phyloP scores from a whole-genome alignment of 2,113 vertebrate genomes.

The Todiramphus chloris region DNA sequence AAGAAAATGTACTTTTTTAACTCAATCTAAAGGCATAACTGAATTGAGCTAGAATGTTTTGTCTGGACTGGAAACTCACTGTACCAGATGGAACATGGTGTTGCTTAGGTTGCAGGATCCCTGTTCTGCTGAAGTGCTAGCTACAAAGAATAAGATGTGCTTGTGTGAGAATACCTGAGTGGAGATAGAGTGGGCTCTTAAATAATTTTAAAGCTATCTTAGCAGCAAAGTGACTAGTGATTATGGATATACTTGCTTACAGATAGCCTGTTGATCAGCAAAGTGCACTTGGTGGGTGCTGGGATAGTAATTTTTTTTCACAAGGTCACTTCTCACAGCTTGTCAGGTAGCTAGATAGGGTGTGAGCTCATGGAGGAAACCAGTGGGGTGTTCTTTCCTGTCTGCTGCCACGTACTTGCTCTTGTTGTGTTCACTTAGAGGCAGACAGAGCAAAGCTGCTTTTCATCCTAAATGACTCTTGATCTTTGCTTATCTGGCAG shows the following conservation, averaged over 20 bases:
- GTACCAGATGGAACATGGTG: not conserved
- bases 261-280: not conserved
- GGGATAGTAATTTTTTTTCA: not conserved
- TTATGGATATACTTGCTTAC: not conserved
- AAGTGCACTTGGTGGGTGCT: not conserved
- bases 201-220: not conserved
- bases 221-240: not conserved
- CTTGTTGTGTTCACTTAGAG: not conserved
- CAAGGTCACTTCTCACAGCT: rapidly evolving
- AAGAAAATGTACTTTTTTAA: not conserved
- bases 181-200: too few species aligned
- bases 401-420: rapidly evolving
- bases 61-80: not conserved
- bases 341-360: not conserved
- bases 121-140: not conserved
- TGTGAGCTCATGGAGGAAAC: not conserved
- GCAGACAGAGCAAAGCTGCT: not conserved
- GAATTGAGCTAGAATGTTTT: not conserved
- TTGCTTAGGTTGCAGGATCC: not conserved
- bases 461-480: not conserved
- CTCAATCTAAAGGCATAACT: not conserved
- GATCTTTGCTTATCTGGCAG: not conserved
- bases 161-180: not conserved
- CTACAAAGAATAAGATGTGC: not conserved
- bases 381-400: rapidly evolving